Percentiles rank a stretch among this genome's conserved stretches.
phyloP scores from a whole-genome alignment of 2,113 vertebrate species.

The Psettodes erumei region DNA sequence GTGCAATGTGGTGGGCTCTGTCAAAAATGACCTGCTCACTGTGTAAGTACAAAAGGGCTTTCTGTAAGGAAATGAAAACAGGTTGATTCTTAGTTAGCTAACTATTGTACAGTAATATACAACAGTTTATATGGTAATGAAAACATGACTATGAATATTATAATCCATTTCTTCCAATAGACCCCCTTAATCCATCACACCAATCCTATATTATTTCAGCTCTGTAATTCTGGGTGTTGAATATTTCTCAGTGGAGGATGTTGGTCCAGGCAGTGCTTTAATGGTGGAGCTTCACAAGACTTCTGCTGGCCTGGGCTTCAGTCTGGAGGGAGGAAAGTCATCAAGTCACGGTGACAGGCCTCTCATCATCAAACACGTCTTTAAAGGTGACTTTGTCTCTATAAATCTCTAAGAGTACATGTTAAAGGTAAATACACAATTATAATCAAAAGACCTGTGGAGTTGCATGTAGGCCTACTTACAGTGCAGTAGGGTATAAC shows the following conservation, averaged over 20 bases:
- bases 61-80: too few species aligned
- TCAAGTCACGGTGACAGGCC: constrained; percentile 87
- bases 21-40: too few species aligned
- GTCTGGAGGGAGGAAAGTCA: constrained; percentile 90
- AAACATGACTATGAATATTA: neutral
- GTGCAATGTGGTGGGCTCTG: too few species aligned
- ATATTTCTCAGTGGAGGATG: constrained; percentile 71
- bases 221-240: constrained; percentile 8
- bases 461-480: neutral
- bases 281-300: constrained; percentile 91
- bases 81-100: too few species aligned
- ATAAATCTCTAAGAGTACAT: neutral
- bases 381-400: constrained; percentile 86
- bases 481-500: neutral
- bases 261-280: constrained; percentile 80
- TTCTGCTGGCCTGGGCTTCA: constrained; percentile 91
- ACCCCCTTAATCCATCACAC: too few species aligned
- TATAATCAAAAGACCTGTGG: neutral
- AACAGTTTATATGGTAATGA: too few species aligned
- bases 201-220: too few species aligned
- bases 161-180: too few species aligned
- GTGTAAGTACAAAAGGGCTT: too few species aligned
- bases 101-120: too few species aligned
- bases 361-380: constrained; percentile 89
- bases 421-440: neutral